Conservation (phyloP, 1,140 invertebrate species). For the Campoletis sonorensis region DNA sequence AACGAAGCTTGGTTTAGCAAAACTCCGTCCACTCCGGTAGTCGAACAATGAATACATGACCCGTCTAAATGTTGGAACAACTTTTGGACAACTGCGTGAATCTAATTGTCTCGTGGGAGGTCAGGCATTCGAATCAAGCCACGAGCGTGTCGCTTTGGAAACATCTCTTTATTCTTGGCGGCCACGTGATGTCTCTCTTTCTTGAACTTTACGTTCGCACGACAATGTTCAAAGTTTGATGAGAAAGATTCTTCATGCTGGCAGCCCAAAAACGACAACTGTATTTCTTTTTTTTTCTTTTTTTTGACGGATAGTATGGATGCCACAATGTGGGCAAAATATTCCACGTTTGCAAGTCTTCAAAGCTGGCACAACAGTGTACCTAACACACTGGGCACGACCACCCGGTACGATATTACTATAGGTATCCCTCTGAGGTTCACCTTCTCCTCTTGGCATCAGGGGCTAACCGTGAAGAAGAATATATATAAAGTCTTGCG, state of each 20-base stretch:
- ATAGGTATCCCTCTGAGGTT: neutral
- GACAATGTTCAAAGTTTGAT: constrained; percentile 19
- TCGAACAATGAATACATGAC: constrained; percentile 26
- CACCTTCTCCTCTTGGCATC: neutral
- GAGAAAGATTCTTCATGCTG: neutral
- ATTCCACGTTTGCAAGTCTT: constrained; percentile 30
- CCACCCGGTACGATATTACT: constrained; percentile 41
- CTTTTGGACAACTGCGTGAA: constrained; percentile 67
- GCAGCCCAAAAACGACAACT: neutral
- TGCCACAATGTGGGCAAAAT: constrained; percentile 44
- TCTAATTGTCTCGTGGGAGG: constrained; percentile 64
- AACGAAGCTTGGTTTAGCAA: neutral
- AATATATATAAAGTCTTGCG: constrained; percentile 41
- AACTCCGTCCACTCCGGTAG: neutral
- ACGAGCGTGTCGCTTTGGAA: neutral
- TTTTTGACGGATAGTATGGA: neutral
- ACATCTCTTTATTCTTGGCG: constrained; percentile 43
- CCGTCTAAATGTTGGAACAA: constrained; percentile 64
- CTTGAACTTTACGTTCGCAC: constrained; percentile 16
- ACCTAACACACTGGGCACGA: neutral
- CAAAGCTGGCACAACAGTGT: constrained; percentile 2
- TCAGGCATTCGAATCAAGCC: constrained; percentile 34
- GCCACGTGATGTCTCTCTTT: constrained; percentile 59
- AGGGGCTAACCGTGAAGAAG: constrained; percentile 19
- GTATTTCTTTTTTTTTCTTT: constrained; percentile 22